Percentiles rank a stretch among this genome's conserved stretches.
Evolutionary conservation across 1,140 invertebrate genomes (phyloP).

Genomic region (Aphelinus atriplicis): DNA sequence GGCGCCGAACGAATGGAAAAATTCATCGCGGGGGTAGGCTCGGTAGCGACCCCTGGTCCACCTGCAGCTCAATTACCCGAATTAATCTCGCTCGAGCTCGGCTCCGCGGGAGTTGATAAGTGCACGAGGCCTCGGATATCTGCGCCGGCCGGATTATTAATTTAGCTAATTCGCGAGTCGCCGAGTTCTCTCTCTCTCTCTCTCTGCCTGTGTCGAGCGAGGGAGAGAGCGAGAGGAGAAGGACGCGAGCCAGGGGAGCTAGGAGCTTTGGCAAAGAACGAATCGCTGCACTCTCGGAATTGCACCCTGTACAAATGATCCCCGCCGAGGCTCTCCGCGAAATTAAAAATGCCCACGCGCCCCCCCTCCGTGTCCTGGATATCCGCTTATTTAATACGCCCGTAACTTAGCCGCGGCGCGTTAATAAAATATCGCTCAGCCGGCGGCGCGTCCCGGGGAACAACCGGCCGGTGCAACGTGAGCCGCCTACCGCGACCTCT

Average conservation of each 20-base stretch:
- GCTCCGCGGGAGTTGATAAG: too few species aligned
- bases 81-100: too few species aligned
- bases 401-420: not conserved
- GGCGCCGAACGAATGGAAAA: too few species aligned
- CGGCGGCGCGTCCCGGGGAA: too few species aligned
- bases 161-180: too few species aligned
- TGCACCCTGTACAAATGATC: conserved; percentile 26
- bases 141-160: too few species aligned
- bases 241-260: not conserved
- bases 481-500: not conserved
- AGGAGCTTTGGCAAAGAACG: not conserved
- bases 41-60: too few species aligned
- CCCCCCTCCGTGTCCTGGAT: not conserved
- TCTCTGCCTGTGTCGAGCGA: too few species aligned
- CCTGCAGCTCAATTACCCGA: too few species aligned
- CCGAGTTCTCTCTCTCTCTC: too few species aligned
- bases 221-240: not conserved
- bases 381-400: conserved; percentile 21
- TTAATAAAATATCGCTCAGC: conserved; percentile 23
- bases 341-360: conserved; percentile 33
- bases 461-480: not conserved
- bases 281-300: conserved; percentile 36
- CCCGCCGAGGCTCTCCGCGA: conserved; percentile 18
- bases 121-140: too few species aligned
- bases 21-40: too few species aligned